Percentiles rank a stretch among this genome's conserved stretches.
These are phyloP conservation scores for Pegoplata infirma DNA, from an alignment of 2,888 invertebrate species.

Conservation along the genomic window DNA sequence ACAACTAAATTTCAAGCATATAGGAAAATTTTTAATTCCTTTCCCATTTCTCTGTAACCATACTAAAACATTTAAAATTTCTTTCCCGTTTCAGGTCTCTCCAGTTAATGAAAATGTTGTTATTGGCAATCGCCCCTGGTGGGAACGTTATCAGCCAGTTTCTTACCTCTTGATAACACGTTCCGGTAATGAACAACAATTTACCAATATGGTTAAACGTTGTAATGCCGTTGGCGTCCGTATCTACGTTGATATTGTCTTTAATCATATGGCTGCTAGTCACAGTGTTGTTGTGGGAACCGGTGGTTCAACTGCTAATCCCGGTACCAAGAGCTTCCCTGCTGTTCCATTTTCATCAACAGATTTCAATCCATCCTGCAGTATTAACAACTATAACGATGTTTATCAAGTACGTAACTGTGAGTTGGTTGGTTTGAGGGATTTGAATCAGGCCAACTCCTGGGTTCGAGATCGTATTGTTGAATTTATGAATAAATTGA, in stretches of 20 bases:
- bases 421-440: constrained; percentile 85
- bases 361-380: constrained; percentile 86
- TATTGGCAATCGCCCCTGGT: constrained; percentile 86
- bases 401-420: constrained; percentile 84
- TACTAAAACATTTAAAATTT: background rate
- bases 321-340: constrained; percentile 80
- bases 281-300: constrained; percentile 79
- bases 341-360: constrained; percentile 83
- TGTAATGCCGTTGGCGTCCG: constrained; percentile 90
- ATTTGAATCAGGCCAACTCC: constrained; percentile 84
- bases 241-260: constrained; percentile 89
- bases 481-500: constrained; percentile 72
- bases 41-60: too few relatives aligned
- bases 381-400: constrained; percentile 84
- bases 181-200: constrained; percentile 87
- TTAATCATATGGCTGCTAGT: constrained; percentile 90
- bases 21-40: too few relatives aligned
- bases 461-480: constrained; percentile 72
- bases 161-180: constrained; percentile 87
- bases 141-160: constrained; percentile 92
- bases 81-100: constrained; percentile 79
- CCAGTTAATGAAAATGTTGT: constrained; percentile 87
- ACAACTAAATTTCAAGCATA: too few relatives aligned
- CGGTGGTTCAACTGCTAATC: constrained; percentile 82
- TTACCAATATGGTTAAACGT: constrained; percentile 86